Percentiles rank a stretch among this genome's conserved stretches.
These are phyloP conservation scores for Phenganax subtilis DNA, from an alignment of 92 coral and sea anemone genomes.

Conservation along the genomic window DNA sequence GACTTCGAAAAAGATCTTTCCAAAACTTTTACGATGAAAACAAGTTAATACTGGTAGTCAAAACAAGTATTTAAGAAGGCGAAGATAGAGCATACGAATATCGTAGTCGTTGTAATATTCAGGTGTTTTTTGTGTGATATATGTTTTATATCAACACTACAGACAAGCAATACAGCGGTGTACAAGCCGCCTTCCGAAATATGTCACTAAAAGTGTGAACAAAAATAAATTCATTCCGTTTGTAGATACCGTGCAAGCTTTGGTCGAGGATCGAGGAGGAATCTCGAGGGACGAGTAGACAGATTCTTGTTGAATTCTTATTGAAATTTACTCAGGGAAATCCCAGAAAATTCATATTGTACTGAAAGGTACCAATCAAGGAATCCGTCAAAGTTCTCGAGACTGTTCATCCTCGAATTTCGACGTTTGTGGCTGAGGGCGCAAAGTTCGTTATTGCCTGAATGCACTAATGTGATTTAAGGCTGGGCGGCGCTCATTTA, in stretches of 20 bases:
- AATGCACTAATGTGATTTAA: conserved; percentile 15
- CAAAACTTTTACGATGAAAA: too few species aligned
- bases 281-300: background rate
- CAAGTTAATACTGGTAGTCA: background rate
- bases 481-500: conserved; percentile 7
- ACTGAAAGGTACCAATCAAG: background rate
- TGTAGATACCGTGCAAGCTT: conserved; percentile 13
- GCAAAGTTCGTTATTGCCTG: background rate
- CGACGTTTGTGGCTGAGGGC: background rate
- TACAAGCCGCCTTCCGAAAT: conserved; percentile 18
- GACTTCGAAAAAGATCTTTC: too few species aligned
- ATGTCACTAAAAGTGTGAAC: conserved; percentile 15
- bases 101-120: background rate
- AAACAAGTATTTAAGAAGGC: background rate
- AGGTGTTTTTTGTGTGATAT: background rate
- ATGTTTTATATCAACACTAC: background rate
- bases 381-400: background rate
- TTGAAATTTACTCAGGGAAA: too few species aligned
- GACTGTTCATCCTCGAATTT: background rate
- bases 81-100: background rate
- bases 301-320: background rate
- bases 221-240: background rate
- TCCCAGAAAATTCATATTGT: too few species aligned
- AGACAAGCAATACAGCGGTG: conserved; percentile 17
- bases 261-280: background rate